These are phyloP conservation scores for Chaunax sp. DNA, from an alignment of 2,797 vertebrate species.

Conservation along the genomic window DNA sequence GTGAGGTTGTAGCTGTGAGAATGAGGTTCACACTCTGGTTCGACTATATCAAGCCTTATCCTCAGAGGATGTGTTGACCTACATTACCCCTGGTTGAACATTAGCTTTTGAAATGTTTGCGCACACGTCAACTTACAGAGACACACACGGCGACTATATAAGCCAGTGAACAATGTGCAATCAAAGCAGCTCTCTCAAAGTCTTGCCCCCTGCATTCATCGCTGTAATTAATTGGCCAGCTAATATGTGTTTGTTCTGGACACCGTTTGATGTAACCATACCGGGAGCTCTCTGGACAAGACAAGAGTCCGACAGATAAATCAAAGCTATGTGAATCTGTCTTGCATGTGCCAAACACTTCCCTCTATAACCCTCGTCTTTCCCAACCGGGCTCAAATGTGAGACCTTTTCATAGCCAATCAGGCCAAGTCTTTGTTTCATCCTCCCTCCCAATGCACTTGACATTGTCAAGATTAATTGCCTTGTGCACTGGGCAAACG, in stretches of 20 bases:
- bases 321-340: slow-evolving; percentile 83
- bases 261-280: slow-evolving; percentile 72
- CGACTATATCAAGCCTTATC: slow-evolving; percentile 63
- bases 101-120: slow-evolving; percentile 55
- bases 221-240: slow-evolving; percentile 85
- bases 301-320: slow-evolving; percentile 83
- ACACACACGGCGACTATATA: slow-evolving; percentile 34
- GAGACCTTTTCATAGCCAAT: slow-evolving; percentile 82
- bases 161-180: slow-evolving; percentile 64
- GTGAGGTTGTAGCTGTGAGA: slow-evolving; percentile 56
- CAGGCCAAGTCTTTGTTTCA: slow-evolving; percentile 84
- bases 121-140: slow-evolving; percentile 18
- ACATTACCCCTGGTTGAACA: slow-evolving; percentile 79
- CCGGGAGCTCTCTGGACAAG: slow-evolving; percentile 73
- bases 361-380: slow-evolving; percentile 66
- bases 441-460: slow-evolving; percentile 79
- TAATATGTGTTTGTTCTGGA: slow-evolving; percentile 85
- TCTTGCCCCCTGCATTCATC: slow-evolving; percentile 68
- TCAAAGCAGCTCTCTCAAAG: slow-evolving; percentile 71
- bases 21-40: slow-evolving; percentile 55
- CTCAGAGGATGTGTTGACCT: slow-evolving; percentile 80
- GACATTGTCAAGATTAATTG: slow-evolving; percentile 86
- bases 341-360: slow-evolving; percentile 76
- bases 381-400: slow-evolving; percentile 75
- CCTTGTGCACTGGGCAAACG: slow-evolving; percentile 77